A percentile compares a stretch with the other conserved stretches of the same genome.
These are phyloP conservation scores for Tipula helvola DNA, from an alignment of 2,888 invertebrate genomes.

Conservation along the genomic window DNA sequence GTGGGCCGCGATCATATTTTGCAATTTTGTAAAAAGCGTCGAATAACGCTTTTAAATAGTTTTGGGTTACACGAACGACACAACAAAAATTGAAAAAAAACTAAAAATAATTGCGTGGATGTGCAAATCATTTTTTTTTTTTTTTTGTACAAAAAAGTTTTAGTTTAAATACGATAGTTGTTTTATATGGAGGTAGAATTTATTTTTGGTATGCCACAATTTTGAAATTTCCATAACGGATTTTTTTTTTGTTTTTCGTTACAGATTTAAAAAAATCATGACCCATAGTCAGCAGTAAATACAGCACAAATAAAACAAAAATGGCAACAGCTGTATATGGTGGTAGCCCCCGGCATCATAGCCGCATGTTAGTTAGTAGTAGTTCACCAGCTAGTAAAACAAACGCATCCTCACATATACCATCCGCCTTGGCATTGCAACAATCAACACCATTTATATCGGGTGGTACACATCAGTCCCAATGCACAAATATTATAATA, in stretches of 20 bases:
- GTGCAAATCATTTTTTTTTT: neutral
- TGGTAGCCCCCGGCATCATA: slow-evolving; percentile 30
- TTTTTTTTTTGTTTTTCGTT: neutral
- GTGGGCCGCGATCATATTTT: neutral
- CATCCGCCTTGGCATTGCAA: slow-evolving; percentile 16
- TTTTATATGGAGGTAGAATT: neutral
- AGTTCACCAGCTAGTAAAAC: neutral
- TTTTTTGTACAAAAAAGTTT: neutral
- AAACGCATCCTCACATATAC: slow-evolving; percentile 23
- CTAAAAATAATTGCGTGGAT: neutral
- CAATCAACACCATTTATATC: slow-evolving; percentile 11
- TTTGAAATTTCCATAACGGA: neutral
- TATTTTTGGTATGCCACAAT: neutral
- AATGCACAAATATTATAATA: slow-evolving; percentile 18
- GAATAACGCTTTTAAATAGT: neutral
- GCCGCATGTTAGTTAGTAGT: slow-evolving; percentile 18
- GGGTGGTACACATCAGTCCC: slow-evolving; percentile 13
- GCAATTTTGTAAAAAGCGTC: neutral
- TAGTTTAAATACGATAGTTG: neutral
- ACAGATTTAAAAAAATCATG: slow-evolving; percentile 7
- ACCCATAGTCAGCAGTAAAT: neutral
- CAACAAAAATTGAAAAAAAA: no score
- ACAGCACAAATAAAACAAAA: slow-evolving; percentile 12
- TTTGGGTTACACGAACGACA: neutral
- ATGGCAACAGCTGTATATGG: slow-evolving; percentile 33